Conservation (phyloP, 2,888 invertebrate genomes). For the Isoperla grammatica region DNA sequence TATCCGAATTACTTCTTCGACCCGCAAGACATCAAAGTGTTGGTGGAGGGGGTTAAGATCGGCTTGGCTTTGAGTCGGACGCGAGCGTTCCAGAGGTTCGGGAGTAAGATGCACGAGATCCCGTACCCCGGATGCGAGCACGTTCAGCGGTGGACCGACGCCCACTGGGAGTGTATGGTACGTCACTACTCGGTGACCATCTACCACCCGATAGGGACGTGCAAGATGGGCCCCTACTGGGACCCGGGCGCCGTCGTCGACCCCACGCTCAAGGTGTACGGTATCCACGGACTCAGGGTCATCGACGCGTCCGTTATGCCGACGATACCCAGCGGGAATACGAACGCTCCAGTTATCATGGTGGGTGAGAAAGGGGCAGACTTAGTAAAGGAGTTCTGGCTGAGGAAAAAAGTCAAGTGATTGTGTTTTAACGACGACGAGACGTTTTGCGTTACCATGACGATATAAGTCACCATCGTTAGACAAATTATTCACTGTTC, state of each 20-base stretch:
- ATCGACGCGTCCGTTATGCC: conserved; percentile 87
- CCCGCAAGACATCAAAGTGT: conserved; percentile 68
- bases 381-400: conserved; percentile 79
- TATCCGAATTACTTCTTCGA: conserved; percentile 88
- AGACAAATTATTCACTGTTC: too few species aligned
- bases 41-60: conserved; percentile 82
- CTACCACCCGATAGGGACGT: conserved; percentile 82
- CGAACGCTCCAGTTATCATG: conserved; percentile 84
- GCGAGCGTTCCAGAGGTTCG: conserved; percentile 54
- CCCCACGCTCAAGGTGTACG: conserved; percentile 60
- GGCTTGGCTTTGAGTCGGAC: conserved; percentile 75
- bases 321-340: conserved; percentile 76
- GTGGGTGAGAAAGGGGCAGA: conserved; percentile 86
- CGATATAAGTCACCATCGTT: too few species aligned
- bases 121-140: conserved; percentile 74
- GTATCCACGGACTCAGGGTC: conserved; percentile 69
- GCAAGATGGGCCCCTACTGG: conserved; percentile 86
- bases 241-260: conserved; percentile 80
- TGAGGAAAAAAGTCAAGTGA: conserved; percentile 3
- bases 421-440: too few species aligned
- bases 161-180: conserved; percentile 85
- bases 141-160: conserved; percentile 61
- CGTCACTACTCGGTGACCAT: conserved; percentile 75
- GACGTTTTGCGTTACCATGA: too few species aligned
- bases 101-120: conserved; percentile 62